Conservation (phyloP, 2,113 vertebrate genomes). For the Zootoca vivipara region DNA sequence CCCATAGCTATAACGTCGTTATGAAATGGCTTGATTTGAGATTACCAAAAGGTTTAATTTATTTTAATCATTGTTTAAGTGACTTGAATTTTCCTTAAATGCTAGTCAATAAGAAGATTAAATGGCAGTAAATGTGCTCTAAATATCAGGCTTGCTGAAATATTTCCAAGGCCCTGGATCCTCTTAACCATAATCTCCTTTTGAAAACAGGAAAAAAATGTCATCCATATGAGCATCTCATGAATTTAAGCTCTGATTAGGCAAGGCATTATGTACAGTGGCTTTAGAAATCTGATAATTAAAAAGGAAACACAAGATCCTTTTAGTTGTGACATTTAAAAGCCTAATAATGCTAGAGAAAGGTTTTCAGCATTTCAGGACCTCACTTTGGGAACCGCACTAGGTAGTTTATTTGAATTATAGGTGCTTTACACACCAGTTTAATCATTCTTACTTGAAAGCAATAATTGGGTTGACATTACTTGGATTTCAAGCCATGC, state of each 20-base stretch:
- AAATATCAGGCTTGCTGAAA: constrained; percentile 79
- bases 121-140: constrained; percentile 81
- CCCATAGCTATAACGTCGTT: not conserved
- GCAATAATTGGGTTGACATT: not conserved
- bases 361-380: constrained; percentile 51
- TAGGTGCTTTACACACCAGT: constrained; percentile 18
- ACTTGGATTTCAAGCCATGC: not conserved
- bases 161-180: constrained; percentile 77
- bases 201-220: constrained; percentile 78
- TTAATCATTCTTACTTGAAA: constrained; percentile 20
- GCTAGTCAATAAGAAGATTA: constrained; percentile 82
- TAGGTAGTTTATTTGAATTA: constrained; percentile 19
- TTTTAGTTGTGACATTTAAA: constrained; percentile 73
- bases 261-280: constrained; percentile 73
- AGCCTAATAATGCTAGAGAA: constrained; percentile 36
- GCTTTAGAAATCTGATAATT: constrained; percentile 77
- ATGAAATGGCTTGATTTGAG: constrained; percentile 48
- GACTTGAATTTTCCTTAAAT: constrained; percentile 70
- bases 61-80: constrained; percentile 71
- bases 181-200: constrained; percentile 80
- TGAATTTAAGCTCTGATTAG: constrained; percentile 78
- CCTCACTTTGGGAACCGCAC: not conserved
- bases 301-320: constrained; percentile 59
- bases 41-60: constrained; percentile 60
- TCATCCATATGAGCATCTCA: constrained; percentile 73